These are phyloP conservation scores for Drosophila oshimai DNA, from an alignment of 1,140 invertebrate genomes.

Conservation along the genomic window DNA sequence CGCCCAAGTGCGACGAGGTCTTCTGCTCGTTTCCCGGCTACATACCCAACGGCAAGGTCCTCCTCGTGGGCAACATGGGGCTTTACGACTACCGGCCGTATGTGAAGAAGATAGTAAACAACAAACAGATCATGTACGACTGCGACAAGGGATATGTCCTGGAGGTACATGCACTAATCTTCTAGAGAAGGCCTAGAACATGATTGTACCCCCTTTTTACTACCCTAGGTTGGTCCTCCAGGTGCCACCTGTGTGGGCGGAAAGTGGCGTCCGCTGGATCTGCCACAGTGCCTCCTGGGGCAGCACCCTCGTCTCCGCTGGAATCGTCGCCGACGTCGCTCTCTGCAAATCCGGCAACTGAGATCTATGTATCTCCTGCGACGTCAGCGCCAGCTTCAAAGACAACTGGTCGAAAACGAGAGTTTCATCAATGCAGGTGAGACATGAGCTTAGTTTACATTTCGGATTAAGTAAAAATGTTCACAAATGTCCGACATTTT, in stretches of 20 bases:
- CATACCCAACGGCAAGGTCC: constrained; percentile 94
- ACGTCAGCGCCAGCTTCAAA: constrained; percentile 53
- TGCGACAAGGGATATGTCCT: constrained; percentile 95
- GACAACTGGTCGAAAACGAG: constrained; percentile 37
- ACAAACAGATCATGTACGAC: constrained; percentile 98
- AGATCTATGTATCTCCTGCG: constrained; percentile 83
- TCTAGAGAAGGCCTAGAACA: neutral
- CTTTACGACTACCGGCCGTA: constrained; percentile 98
- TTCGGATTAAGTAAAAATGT: neutral
- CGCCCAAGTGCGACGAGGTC: constrained; percentile 93
- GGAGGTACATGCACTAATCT: constrained; percentile 83
- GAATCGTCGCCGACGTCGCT: constrained; percentile 87
- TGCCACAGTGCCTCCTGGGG: constrained; percentile 87
- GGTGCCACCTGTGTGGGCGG: constrained; percentile 87
- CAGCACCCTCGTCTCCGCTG: constrained; percentile 92
- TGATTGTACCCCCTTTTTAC: neutral
- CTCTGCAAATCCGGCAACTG: constrained; percentile 84
- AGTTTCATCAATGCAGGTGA: neutral
- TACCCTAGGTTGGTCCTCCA: constrained; percentile 88
- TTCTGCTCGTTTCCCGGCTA: constrained; percentile 97
- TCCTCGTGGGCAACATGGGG: constrained; percentile 98
- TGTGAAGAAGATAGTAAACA: constrained; percentile 94
- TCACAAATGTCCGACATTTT: too few species aligned
- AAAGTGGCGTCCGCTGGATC: constrained; percentile 76
- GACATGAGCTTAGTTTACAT: neutral